Evolutionary conservation across 2,797 vertebrate species (phyloP), one percentile per base, ranked within the genome.

Genomic region (Neomorphus geoffroyi): DNA sequence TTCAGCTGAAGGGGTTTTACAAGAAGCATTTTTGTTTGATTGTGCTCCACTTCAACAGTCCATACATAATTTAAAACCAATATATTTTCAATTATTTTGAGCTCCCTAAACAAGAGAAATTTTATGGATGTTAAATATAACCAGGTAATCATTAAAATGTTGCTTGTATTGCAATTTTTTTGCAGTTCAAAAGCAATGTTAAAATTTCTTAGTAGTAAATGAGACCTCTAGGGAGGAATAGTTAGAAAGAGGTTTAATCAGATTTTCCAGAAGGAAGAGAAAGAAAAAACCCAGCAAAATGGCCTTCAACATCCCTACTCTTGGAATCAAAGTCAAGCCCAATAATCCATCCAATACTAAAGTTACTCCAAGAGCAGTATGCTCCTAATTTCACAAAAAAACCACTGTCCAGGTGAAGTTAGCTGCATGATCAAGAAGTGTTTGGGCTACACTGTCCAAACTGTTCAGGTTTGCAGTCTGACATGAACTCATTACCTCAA

Each of bases 101-200:
- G 84, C 69, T 96, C 92, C 88, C 94, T 94, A 97, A 97, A 97
- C 93, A 97, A 96, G 96, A 95, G 58, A 64, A 58, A 69, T 93
- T 91, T 92, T 95, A 85, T 89, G 92, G 89, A 88, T 95, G 96
- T 95, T 98, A 97, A 97, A 95, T 96, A 96, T 95, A 97, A 96
- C 94, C 96, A 96, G 94, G 97, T 97, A 97, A 97, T 97, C 96
- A 97, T 98, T 98, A 98, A 98, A 97, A 97, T 93, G 82, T 97
- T 90, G 92, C 96, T 96, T 95, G 83, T 93, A 94, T 96, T 97
- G 97, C 96, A 88, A 39, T 90, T 97, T 96, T 96, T 92, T 92
- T 92, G 84, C 79, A 95, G 94, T 96, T 98, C 96, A 97, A 97
- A 97, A 96, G 95, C 74, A 88, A 89, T 60, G 89, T 79, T 98